Evolutionary conservation across 1,140 invertebrate species (phyloP), one percentile per base, ranked within the genome.

Genomic region (Mylabris phalerata): DNA sequence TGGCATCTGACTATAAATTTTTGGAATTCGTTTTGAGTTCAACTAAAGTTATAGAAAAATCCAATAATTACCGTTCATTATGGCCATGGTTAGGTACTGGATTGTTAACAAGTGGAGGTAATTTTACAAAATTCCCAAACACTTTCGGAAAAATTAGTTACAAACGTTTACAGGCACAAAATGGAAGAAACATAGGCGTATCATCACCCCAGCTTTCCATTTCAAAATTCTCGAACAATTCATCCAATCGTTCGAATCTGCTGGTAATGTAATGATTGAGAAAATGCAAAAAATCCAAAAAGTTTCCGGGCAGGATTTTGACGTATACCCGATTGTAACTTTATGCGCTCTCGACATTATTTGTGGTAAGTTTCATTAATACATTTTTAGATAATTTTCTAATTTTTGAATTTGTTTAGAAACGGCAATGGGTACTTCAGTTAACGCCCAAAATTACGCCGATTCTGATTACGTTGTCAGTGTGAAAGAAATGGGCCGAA

Each of bases 141-240:
- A 19, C 19, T 19, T 19, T 19, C 19, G 32, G 32, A 32, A 39
- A 32, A 10, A 19, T 19, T 19, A 19, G 1, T 19, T 19, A 19
- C 19, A 19, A 19, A 19, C 19, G 19, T 1, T 61, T 60, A 52
- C 7, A 65, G 66, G 55, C 45, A 32, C 57, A 3, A 64, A 85
- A 75, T 90, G 88, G 88, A 77, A 77, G 43, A 67, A 61, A 0
- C 75, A 85, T 57, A 69, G 88, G 10, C 87, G 85, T 72, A 71
- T 88, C 48, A 73, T 93, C n/a, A 92, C 90, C 0, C 90, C 90
- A 2, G 84, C 89, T 2, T 92, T 92, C 69, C 90, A 92, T 71
- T 92, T 93, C 68, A 85, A 86, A 66, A 90, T 93, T 55, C 73
- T 92, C n/a, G 82, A 90, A 54, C 77, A 86, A 62, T 91, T 90